phyloP scores from a whole-genome alignment of 2,888 invertebrate genomes.

The Galeopsomyia nigrocyanea region DNA sequence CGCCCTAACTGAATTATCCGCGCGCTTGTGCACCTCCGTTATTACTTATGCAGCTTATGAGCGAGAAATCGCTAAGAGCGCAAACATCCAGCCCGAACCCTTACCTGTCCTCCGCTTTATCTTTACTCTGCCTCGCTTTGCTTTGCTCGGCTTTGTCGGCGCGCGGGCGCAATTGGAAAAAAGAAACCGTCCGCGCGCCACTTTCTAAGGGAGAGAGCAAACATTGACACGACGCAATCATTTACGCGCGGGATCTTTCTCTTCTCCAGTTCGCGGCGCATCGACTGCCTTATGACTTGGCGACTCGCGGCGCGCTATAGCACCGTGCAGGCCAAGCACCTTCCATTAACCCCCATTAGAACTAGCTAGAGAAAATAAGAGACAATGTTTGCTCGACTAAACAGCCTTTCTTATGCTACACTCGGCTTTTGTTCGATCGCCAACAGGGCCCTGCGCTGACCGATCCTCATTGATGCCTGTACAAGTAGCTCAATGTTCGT shows the following conservation, averaged over 20 bases:
- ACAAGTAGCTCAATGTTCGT: too few species aligned
- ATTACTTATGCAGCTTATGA: conserved; percentile 16
- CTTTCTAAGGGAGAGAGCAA: conserved; percentile 54
- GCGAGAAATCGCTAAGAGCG: too few species aligned
- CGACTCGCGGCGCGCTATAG: too few species aligned
- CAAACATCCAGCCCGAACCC: too few species aligned
- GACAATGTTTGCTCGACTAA: conserved; percentile 50
- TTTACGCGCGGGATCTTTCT: conserved; percentile 53
- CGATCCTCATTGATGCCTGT: too few species aligned
- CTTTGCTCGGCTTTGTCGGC: conserved; percentile 20
- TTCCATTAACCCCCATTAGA: conserved; percentile 52
- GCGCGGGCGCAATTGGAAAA: neutral
- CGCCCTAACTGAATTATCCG: conserved; percentile 33
- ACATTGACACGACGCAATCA: conserved; percentile 56
- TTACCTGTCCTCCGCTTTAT: neutral
- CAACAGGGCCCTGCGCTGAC: too few species aligned
- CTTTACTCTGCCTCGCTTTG: neutral
- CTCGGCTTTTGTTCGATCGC: too few species aligned
- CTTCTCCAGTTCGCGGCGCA: too few species aligned
- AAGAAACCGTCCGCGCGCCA: conserved; percentile 31
- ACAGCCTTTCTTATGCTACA: too few species aligned
- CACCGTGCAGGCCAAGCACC: conserved; percentile 27
- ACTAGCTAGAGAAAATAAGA: conserved; percentile 39
- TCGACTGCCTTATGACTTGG: too few species aligned
- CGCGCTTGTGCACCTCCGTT: neutral